Conservation (phyloP, 1,140 invertebrate species). For the Colletes gigas region DNA sequence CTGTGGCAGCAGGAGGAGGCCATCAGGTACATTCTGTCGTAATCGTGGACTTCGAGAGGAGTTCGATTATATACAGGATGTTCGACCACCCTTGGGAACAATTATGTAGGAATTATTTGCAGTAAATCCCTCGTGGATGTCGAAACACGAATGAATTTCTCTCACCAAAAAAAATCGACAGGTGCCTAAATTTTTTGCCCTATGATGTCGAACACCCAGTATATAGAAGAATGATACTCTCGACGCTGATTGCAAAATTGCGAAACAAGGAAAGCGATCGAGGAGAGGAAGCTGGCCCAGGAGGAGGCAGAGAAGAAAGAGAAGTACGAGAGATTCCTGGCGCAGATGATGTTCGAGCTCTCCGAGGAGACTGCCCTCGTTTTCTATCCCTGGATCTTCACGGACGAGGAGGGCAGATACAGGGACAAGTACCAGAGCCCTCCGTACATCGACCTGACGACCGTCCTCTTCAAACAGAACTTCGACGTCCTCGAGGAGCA, state of each 20-base stretch:
- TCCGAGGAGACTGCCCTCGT: slow-evolving; percentile 71
- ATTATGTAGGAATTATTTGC: too few species aligned
- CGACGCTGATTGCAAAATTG: background rate
- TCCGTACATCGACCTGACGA: slow-evolving; percentile 68
- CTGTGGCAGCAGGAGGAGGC: slow-evolving; percentile 60
- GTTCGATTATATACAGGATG: too few species aligned
- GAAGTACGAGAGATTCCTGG: slow-evolving; percentile 70
- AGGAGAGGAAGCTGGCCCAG: slow-evolving; percentile 46
- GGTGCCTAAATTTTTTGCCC: too few species aligned
- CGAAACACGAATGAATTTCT: too few species aligned
- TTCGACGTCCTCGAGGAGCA: slow-evolving; percentile 72
- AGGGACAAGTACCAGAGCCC: slow-evolving; percentile 67
- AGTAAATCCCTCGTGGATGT: too few species aligned
- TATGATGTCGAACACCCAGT: too few species aligned
- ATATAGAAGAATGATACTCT: background rate
- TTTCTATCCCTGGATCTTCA: slow-evolving; percentile 73
- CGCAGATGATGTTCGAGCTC: slow-evolving; percentile 71
- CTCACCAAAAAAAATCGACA: too few species aligned
- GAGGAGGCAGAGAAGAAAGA: slow-evolving; percentile 59
- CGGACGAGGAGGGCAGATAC: slow-evolving; percentile 59
- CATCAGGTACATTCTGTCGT: slow-evolving; percentile 55
- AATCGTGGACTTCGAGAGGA: background rate
- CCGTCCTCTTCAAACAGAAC: slow-evolving; percentile 66
- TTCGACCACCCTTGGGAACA: too few species aligned
- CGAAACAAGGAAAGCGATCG: slow-evolving; percentile 55